Evolutionary conservation across 1,140 invertebrate species (phyloP).

Genomic region (Drosophila sp.): DNA sequence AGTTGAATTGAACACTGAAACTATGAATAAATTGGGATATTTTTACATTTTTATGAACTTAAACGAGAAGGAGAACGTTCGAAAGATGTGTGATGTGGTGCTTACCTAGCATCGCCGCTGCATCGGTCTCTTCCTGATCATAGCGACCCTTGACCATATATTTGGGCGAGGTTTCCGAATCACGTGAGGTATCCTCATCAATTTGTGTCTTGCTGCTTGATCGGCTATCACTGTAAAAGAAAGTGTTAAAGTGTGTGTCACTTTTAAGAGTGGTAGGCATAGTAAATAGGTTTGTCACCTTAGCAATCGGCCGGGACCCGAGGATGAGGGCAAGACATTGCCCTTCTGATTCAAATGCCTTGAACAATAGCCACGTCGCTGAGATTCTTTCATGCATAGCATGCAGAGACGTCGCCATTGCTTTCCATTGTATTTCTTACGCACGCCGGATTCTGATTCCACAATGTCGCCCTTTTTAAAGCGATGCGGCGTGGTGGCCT

Average conservation of each 20-base stretch:
- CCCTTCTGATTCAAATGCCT: slow-evolving; percentile 91
- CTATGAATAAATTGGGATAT: slow-evolving; percentile 68
- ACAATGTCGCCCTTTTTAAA: slow-evolving; percentile 99
- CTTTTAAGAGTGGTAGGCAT: neutral
- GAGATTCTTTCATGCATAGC: slow-evolving; percentile 98
- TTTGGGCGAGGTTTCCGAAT: slow-evolving; percentile 94
- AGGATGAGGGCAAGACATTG: slow-evolving; percentile 73
- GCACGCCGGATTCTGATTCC: slow-evolving; percentile 96
- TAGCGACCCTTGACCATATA: slow-evolving; percentile 90
- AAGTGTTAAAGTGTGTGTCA: neutral
- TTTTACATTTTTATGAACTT: slow-evolving; percentile 9
- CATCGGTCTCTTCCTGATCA: slow-evolving; percentile 97
- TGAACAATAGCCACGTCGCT: slow-evolving; percentile 97
- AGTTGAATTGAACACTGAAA: slow-evolving; percentile 60
- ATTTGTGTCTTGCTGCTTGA: slow-evolving; percentile 86
- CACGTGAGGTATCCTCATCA: slow-evolving; percentile 94
- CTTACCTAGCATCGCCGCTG: slow-evolving; percentile 96
- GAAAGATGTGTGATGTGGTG: slow-evolving; percentile 56
- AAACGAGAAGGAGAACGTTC: slow-evolving; percentile 33
- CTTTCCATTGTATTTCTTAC: slow-evolving; percentile 99
- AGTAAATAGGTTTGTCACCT: slow-evolving; percentile 46
- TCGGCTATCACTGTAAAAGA: slow-evolving; percentile 80
- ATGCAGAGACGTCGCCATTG: slow-evolving; percentile 97
- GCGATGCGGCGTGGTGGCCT: slow-evolving; percentile 96
- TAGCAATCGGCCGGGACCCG: slow-evolving; percentile 74